phyloP scores from a whole-genome alignment of 2,888 invertebrate genomes.

The Orgyia antiqua region DNA sequence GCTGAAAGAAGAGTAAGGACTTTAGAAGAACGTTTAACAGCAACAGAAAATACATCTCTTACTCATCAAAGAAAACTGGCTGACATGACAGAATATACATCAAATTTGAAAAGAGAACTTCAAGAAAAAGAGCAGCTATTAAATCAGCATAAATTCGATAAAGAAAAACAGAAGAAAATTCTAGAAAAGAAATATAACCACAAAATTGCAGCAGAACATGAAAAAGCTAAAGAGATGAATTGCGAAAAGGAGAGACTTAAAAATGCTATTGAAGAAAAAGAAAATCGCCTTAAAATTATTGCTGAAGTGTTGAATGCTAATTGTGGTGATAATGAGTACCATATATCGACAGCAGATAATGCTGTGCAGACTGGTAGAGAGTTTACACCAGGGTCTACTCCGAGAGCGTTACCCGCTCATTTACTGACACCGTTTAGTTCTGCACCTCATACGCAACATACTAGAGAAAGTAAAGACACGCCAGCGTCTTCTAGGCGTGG shows the following conservation, averaged over 20 bases:
- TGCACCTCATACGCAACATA: constrained; percentile 35
- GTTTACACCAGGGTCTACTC: constrained; percentile 66
- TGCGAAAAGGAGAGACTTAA: constrained; percentile 52
- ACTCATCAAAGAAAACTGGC: constrained; percentile 80
- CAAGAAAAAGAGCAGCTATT: constrained; percentile 81
- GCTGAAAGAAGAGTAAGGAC: constrained; percentile 82
- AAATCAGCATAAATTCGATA: constrained; percentile 81
- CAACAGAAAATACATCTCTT: constrained; percentile 81
- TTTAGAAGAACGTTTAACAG: constrained; percentile 81
- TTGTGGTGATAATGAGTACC: constrained; percentile 40
- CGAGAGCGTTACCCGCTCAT: constrained; percentile 65
- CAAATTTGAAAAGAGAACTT: constrained; percentile 78
- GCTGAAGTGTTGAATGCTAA: constrained; percentile 53
- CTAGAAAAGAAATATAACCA: constrained; percentile 78
- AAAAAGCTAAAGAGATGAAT: constrained; percentile 83
- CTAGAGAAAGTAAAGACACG: constrained; percentile 44
- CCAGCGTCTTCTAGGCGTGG: constrained; percentile 74
- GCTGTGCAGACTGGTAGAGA: constrained; percentile 58
- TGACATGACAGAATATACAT: constrained; percentile 81
- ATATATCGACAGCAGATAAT: constrained; percentile 38
- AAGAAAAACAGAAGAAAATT: constrained; percentile 80
- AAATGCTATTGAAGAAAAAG: constrained; percentile 61
- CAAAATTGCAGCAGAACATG: constrained; percentile 84
- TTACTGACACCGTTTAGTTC: constrained; percentile 63
- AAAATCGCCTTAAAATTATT: constrained; percentile 64